Evolutionary conservation across 2,113 vertebrate genomes (phyloP), one percentile per base, ranked within the genome.

Genomic region (Hyaena hyaena): DNA sequence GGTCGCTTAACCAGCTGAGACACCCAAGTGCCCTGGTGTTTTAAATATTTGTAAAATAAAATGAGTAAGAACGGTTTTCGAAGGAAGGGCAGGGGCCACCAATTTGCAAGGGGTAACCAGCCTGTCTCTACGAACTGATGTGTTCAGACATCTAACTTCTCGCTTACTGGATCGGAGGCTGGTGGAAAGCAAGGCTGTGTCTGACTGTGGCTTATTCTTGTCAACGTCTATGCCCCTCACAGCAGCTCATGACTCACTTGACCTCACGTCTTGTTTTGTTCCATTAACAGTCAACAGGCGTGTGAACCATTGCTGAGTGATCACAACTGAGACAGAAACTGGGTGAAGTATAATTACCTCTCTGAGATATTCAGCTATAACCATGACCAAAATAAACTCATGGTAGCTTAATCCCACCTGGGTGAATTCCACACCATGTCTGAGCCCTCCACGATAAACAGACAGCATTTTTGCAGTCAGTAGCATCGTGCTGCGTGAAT

Each of bases 311-410:
- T 24, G 86, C 82, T 26, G 82, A 50, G 73, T n/a, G 19, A n/a
- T 77, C 84, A 58, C 85, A 71, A 76, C 48, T 21, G 71, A 87
- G 63, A 93, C 68, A 69, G 95, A 53, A 58, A 26, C 71, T n/a
- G 80, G 93, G 33, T 1, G 28, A 74, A 80, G 93, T 63, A 84
- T 63, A 58, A 39, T 93, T 98, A 96, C 92, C 55, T 80, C 77
- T 88, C 43, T 48, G 7, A 39, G 45, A 80, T 65, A 58, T 26
- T 39, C 43, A 15, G 50, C 95, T 93, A 43, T 94, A 66, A 80
- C 43, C 45, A 10, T n/a, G 17, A 79, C 84, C 68, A 2, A 14
- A 63, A 83, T 77, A 73, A 79, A 55, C 88, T 82, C 80, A 83
- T 65, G 35, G 14, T 2, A 19, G 68, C 68, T 45, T 74, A 7